Evolutionary conservation across 1,140 invertebrate species (phyloP).

Genomic region (Ooceraea biroi): DNA sequence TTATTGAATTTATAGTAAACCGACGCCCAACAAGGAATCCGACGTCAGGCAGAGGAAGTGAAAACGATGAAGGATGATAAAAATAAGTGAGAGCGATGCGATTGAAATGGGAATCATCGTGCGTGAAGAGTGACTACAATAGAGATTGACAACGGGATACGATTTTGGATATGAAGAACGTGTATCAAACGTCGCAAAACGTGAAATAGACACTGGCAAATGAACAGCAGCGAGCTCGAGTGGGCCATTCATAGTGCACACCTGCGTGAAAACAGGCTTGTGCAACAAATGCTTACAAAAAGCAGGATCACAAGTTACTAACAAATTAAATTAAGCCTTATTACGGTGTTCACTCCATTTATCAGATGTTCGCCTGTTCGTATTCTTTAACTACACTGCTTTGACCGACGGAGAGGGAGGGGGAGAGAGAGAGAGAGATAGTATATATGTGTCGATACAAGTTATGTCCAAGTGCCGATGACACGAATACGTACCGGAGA

Average conservation of each 20-base stretch:
- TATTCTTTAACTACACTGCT: constrained; percentile 74
- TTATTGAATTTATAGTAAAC: constrained; percentile 80
- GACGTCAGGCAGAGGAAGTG: constrained; percentile 86
- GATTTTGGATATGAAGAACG: constrained; percentile 53
- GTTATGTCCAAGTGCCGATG: constrained; percentile 63
- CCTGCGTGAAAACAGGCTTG: constrained; percentile 42
- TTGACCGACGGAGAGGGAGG: constrained; percentile 53
- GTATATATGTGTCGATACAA: constrained; percentile 50
- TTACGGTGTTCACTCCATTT: constrained; percentile 75
- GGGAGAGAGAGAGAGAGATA: too few species aligned
- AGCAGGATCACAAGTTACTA: constrained; percentile 73
- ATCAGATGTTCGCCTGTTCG: constrained; percentile 74
- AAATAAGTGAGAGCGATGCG: constrained; percentile 74
- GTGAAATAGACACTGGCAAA: constrained; percentile 44
- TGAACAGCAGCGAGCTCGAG: constrained; percentile 43
- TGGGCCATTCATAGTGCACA: constrained; percentile 44
- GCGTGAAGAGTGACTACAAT: constrained; percentile 41
- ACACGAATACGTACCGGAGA: constrained; percentile 47
- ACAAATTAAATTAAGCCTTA: constrained; percentile 76
- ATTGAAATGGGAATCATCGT: constrained; percentile 56
- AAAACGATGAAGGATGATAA: constrained; percentile 72
- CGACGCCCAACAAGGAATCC: constrained; percentile 85
- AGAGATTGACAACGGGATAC: constrained; percentile 31
- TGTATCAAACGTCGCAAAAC: constrained; percentile 42
- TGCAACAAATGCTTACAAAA: constrained; percentile 33